Conservation (phyloP, 2,888 invertebrate genomes). For the Agriotes lineatus region DNA sequence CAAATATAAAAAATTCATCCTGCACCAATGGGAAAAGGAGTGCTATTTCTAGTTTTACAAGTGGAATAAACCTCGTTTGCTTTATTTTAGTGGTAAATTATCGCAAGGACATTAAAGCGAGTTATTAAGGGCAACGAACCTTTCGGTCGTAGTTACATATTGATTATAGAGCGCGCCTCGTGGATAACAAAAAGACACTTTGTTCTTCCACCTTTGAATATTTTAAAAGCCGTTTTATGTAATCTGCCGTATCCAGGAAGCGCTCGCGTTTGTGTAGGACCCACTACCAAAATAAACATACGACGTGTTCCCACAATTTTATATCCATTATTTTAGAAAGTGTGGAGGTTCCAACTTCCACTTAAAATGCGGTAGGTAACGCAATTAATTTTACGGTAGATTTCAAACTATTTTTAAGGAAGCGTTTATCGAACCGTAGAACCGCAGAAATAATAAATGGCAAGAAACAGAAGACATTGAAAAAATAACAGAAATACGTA, state of each 20-base stretch:
- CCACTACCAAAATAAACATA: not conserved
- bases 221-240: constrained; percentile 6
- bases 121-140: constrained; percentile 11
- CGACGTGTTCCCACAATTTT: not conserved
- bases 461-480: too few relatives aligned
- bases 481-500: too few relatives aligned
- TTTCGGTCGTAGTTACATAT: not conserved
- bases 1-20: too few relatives aligned
- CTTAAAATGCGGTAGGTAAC: too few relatives aligned
- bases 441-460: too few relatives aligned
- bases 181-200: not conserved
- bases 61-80: not conserved
- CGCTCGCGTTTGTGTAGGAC: constrained; percentile 8
- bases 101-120: not conserved
- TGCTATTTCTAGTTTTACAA: too few relatives aligned
- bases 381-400: too few relatives aligned
- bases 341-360: not conserved
- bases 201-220: not conserved
- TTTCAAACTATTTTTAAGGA: too few relatives aligned
- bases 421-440: too few relatives aligned
- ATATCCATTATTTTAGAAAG: not conserved
- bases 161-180: not conserved
- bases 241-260: not conserved
- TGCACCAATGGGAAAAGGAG: too few relatives aligned
- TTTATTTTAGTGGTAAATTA: not conserved